Evolutionary conservation across 2,888 invertebrate species (phyloP).

Genomic region (Caenorhabditis sp.): DNA sequence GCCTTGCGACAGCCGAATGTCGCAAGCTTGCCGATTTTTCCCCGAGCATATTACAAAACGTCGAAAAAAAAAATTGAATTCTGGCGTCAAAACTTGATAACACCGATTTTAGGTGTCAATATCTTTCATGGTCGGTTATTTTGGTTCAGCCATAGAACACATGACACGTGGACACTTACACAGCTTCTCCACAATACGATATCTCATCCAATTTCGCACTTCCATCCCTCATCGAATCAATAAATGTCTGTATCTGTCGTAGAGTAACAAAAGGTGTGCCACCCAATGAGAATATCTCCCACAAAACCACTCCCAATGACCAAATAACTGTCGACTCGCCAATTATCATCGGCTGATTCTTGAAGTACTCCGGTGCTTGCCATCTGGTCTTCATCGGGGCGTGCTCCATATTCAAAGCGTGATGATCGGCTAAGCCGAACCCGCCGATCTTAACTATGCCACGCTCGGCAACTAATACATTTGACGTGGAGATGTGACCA

Average conservation of each 20-base stretch:
- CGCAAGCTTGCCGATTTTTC: too few relatives aligned
- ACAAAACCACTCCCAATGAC: conserved; percentile 40
- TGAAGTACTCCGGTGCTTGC: conserved; percentile 41
- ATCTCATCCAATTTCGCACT: conserved; percentile 30
- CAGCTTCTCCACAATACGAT: conserved; percentile 35
- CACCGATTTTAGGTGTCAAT: too few relatives aligned
- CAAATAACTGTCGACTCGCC: conserved; percentile 35
- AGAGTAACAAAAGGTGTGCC: conserved; percentile 31
- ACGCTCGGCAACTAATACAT: conserved; percentile 43
- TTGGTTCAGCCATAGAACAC: too few relatives aligned
- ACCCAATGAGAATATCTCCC: conserved; percentile 43
- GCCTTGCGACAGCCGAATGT: too few relatives aligned
- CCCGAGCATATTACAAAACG: too few relatives aligned
- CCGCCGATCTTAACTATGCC: conserved; percentile 45
- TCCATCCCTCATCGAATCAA: conserved; percentile 36
- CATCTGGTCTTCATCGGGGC: conserved; percentile 35
- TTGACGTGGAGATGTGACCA: conserved; percentile 31
- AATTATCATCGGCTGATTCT: conserved; percentile 17
- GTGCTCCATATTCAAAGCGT: conserved; percentile 33
- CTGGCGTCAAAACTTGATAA: too few relatives aligned
- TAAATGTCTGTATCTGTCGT: conserved; percentile 28
- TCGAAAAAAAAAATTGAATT: too few relatives aligned
- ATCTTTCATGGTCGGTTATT: too few relatives aligned
- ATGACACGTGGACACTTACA: too few relatives aligned
- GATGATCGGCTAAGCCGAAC: conserved; percentile 41